phyloP scores from a whole-genome alignment of 1,140 invertebrate genomes.

The Teleogryllus occipitalis region DNA sequence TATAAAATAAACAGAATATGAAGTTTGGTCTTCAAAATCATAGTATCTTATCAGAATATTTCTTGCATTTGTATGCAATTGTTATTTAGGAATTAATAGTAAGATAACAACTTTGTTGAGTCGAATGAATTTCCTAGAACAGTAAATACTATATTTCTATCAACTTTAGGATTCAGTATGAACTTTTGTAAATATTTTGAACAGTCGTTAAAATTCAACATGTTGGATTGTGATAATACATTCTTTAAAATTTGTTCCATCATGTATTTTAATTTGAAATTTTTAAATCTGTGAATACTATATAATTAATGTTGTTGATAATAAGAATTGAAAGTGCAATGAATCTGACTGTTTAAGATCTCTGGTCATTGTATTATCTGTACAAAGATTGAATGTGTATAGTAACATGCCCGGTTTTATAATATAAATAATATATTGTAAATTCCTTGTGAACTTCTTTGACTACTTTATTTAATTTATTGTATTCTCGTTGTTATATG shows the following conservation, averaged over 20 bases:
- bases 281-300: background rate
- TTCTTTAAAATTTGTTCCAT: background rate
- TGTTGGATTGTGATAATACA: background rate
- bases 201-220: background rate
- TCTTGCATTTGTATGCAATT: too few species aligned
- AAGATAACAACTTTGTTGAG: too few species aligned
- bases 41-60: too few species aligned
- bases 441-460: background rate
- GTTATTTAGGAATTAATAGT: too few species aligned
- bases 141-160: background rate
- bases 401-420: too few species aligned
- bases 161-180: background rate
- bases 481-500: too few species aligned
- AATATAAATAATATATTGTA: background rate
- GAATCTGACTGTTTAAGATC: background rate
- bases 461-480: too few species aligned
- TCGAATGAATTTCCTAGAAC: too few species aligned
- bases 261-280: background rate
- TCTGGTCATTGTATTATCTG: background rate
- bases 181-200: background rate
- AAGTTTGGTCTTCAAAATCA: too few species aligned
- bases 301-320: background rate
- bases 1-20: too few species aligned
- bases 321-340: background rate
- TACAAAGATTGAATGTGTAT: background rate